Conservation (phyloP, 2,113 vertebrate species). For the Oncorhynchus tshawytscha region DNA sequence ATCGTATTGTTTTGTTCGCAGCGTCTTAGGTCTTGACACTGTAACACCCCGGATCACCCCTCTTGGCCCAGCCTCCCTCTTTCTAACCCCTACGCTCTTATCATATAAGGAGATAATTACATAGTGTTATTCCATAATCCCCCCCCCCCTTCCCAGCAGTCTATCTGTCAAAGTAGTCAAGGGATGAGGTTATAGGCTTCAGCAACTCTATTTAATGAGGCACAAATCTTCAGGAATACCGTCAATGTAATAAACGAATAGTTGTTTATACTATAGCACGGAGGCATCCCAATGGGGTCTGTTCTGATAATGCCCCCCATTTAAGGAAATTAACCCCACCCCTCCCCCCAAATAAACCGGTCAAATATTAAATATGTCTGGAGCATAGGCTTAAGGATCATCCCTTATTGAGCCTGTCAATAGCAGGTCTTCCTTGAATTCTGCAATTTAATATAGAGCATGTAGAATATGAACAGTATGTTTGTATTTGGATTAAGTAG, state of each 20-base stretch:
- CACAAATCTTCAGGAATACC: constrained; percentile 31
- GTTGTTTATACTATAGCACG: constrained; percentile 5
- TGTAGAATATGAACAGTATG: constrained; percentile 8
- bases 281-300: constrained; percentile 6
- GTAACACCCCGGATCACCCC: background rate
- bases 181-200: constrained; percentile 11
- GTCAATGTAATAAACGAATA: constrained; percentile 11
- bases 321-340: background rate
- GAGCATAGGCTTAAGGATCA: constrained; percentile 34
- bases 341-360: constrained; percentile 5
- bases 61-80: background rate
- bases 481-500: constrained; percentile 14
- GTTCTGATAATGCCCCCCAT: background rate
- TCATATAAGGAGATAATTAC: constrained; percentile 33
- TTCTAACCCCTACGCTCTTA: background rate
- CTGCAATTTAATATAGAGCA: constrained; percentile 20
- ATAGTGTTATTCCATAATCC: constrained; percentile 15
- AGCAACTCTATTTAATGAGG: constrained; percentile 43
- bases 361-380: constrained; percentile 26
- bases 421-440: constrained; percentile 26
- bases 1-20: constrained; percentile 30
- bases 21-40: constrained; percentile 17
- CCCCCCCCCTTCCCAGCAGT: background rate
- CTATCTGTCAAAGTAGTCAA: constrained; percentile 15
- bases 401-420: background rate